phyloP scores from a whole-genome alignment of 2,113 vertebrate species.

The Oenanthe oenanthe region DNA sequence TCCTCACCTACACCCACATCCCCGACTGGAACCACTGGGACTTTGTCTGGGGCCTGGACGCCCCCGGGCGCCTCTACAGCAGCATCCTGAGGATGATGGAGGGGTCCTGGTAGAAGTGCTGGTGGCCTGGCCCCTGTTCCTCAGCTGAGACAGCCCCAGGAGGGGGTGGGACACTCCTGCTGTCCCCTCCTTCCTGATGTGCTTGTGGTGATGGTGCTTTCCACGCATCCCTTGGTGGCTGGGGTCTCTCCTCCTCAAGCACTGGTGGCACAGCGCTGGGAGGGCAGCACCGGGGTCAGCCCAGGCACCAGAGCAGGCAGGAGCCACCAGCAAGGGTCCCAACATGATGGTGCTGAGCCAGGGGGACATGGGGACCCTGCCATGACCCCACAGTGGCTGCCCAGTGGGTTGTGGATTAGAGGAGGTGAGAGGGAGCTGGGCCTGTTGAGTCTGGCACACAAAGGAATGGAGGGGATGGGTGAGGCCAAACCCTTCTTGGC shows the following conservation, averaged over 20 bases:
- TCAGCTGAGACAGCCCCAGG: rapidly evolving
- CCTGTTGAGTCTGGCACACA: not conserved
- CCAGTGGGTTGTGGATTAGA: not conserved
- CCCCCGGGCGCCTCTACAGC: slow-evolving; percentile 78
- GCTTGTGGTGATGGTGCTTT: not conserved
- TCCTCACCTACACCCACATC: slow-evolving; percentile 78
- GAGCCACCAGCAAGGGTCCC: not conserved
- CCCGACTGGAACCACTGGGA: slow-evolving; percentile 89
- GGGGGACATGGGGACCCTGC: rapidly evolving
- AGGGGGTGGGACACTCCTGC: not conserved
- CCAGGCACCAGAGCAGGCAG: rapidly evolving
- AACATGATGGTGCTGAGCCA: rapidly evolving
- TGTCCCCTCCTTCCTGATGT: not conserved
- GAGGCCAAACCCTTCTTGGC: not conserved
- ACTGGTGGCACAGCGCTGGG: rapidly evolving
- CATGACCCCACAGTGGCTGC: not conserved
- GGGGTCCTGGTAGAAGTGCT: not conserved
- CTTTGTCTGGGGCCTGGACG: slow-evolving; percentile 90
- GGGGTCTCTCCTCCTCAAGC: not conserved
- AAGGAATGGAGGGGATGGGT: not conserved
- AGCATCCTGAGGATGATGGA: slow-evolving; percentile 82
- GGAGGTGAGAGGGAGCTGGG: not conserved
- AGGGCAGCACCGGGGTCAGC: rapidly evolving
- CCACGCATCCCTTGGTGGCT: rapidly evolving
- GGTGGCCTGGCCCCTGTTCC: not conserved